Evolutionary conservation across 1,140 invertebrate species (phyloP).

Genomic region (Phthorimaea operculella): DNA sequence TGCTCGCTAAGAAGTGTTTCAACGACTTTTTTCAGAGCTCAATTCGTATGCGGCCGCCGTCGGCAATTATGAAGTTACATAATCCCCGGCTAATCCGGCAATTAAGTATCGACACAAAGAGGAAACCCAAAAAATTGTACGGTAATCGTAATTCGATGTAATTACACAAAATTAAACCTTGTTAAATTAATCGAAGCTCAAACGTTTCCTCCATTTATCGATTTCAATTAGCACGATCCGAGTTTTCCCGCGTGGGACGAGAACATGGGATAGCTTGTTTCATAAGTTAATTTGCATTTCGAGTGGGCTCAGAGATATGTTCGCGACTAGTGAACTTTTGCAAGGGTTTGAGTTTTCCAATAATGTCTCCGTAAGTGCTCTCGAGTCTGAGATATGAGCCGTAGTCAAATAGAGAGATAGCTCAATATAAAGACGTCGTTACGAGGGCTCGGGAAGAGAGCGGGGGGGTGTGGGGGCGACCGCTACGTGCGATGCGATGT

Average conservation of each 20-base stretch:
- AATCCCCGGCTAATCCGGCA: neutral
- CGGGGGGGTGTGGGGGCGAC: slow-evolving; percentile 8
- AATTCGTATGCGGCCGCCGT: slow-evolving; percentile 19
- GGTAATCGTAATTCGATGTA: neutral
- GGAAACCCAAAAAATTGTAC: neutral
- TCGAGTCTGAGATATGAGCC: slow-evolving; percentile 42
- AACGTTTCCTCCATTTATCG: neutral
- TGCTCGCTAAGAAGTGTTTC: slow-evolving; percentile 29
- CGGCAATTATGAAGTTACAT: slow-evolving; percentile 25
- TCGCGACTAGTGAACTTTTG: slow-evolving; percentile 10
- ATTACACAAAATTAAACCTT: neutral
- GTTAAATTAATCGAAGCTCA: neutral
- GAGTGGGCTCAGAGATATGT: neutral
- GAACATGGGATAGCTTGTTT: neutral
- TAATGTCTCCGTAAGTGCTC: slow-evolving; percentile 41
- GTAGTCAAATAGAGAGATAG: slow-evolving; percentile 49
- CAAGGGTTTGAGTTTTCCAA: slow-evolving; percentile 34
- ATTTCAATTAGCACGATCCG: neutral
- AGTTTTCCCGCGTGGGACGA: neutral
- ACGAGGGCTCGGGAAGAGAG: slow-evolving; percentile 21
- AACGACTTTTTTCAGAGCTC: slow-evolving; percentile 30
- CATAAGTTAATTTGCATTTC: neutral
- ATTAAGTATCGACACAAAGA: slow-evolving; percentile 23
- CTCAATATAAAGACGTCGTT: slow-evolving; percentile 47
- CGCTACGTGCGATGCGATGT: slow-evolving; percentile 28